phyloP scores from a whole-genome alignment of 2,113 vertebrate genomes.

The Propithecus coquereli region DNA sequence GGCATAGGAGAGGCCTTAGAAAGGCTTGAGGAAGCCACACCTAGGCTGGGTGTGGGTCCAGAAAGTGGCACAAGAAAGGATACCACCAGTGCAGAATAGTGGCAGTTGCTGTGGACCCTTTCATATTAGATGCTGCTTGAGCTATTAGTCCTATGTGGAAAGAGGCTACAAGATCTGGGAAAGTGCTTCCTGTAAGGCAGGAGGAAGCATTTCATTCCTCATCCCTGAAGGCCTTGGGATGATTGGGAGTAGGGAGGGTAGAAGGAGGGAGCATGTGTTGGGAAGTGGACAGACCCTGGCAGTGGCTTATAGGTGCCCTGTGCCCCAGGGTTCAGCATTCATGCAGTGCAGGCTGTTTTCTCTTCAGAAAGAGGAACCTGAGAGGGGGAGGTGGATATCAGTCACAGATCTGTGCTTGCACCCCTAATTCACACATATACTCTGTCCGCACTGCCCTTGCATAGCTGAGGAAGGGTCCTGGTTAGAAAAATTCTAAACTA shows the following conservation, averaged over 20 bases:
- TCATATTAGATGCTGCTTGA: neutral
- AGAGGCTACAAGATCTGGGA: neutral
- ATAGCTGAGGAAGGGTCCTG: neutral
- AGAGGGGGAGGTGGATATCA: neutral
- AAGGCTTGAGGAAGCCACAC: neutral
- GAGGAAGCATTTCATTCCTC: neutral
- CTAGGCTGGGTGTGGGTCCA: neutral
- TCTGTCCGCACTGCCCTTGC: neutral
- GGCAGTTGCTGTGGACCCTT: neutral
- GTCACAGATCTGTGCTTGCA: neutral
- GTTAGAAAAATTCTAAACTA: neutral
- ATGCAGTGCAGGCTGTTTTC: neutral
- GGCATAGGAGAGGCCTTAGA: neutral
- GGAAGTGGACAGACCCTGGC: neutral
- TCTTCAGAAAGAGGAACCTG: neutral
- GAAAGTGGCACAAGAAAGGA: slow-evolving; percentile 12
- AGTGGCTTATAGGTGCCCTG: neutral
- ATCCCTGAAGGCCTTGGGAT: neutral
- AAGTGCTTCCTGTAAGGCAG: neutral
- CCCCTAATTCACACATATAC: too few species aligned
- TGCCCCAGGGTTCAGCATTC: neutral
- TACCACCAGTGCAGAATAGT: neutral
- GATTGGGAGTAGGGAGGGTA: neutral
- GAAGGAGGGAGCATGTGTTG: neutral
- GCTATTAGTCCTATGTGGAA: neutral